Base-by-base conservation (phyloP, 2,113 vertebrate species). In the Pionites leucogaster region DNA sequence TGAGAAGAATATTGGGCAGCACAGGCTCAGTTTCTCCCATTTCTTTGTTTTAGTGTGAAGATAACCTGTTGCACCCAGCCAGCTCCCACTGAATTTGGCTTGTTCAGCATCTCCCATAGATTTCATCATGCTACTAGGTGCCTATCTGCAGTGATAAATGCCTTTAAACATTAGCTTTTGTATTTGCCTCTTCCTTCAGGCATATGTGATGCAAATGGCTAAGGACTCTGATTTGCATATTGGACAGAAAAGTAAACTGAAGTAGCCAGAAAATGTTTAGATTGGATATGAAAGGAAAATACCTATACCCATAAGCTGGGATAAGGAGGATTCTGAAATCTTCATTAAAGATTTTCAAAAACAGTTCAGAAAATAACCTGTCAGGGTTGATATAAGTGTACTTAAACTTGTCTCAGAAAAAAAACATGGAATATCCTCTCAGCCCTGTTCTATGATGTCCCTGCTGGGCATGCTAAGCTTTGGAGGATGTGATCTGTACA, bases 341-440 rank as follows among this genome's bases (percentile, higher is more conserved):
- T 75, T 75, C 62, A 5, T 13, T 76, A 46, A 18, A 53, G 7
- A 41, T 59, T 87, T 91, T 76, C 13, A 74, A 87, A 71, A 88
- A 25, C 10, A 71, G 49, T 31, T 84, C 11, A 44, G 28, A 52
- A 79, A 67, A 60, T 33, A 82, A 82, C 25, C 70, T 77, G 78
- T 90, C 72, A 85, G 84, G 81, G 84, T 74, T 91, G 70, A 68
- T 52, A 12, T 2, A 94, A 95, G 53, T 90, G 86, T 92, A 88
- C 84, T 95, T 95, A 87, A 92, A 79, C 70, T 33, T 87, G 84
- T 78, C 93, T 94, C 70, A 46, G 82, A 91, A 84, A 28, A 28
- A 82, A 80, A 91, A 64, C 52, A 31, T 3, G 27, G 86, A 35
- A 57, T 25, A 59, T 60, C 50, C 22, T 81, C 39, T 72, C 53